Percentiles rank a stretch among this genome's conserved stretches.
These are phyloP conservation scores for Drosophila eugracilis DNA, from an alignment of 1,140 invertebrate genomes.

Conservation along the genomic window DNA sequence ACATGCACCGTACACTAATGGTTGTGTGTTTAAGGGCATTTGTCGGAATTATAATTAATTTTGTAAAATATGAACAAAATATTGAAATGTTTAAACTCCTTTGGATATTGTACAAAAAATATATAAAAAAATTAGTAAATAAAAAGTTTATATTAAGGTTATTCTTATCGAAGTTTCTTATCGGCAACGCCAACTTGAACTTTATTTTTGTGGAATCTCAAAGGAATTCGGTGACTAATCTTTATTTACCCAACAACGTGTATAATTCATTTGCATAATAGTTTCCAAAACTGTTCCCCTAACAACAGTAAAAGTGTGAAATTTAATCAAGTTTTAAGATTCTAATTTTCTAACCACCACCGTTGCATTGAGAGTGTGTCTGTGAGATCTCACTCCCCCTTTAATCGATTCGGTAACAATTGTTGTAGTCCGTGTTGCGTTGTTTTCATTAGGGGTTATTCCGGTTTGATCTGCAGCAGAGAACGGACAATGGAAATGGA, in stretches of 20 bases:
- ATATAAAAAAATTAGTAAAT: too few relatives aligned
- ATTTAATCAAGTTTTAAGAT: not conserved
- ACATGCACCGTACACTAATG: slow-evolving; percentile 7
- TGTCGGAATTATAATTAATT: too few relatives aligned
- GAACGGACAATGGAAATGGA: slow-evolving; percentile 32
- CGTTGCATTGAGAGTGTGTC: slow-evolving; percentile 2
- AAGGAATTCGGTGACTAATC: not conserved
- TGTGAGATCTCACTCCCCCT: slow-evolving; percentile 49
- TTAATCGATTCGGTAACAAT: slow-evolving; percentile 77
- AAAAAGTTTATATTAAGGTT: too few relatives aligned
- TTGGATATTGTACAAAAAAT: too few relatives aligned
- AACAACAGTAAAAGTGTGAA: not conserved
- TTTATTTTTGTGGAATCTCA: not conserved
- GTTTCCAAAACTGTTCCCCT: not conserved
- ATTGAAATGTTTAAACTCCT: too few relatives aligned
- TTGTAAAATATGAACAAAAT: too few relatives aligned
- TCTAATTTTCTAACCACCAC: slow-evolving; percentile 4
- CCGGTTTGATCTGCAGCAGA: slow-evolving; percentile 68
- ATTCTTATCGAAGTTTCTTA: too few relatives aligned
- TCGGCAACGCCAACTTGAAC: too few relatives aligned
- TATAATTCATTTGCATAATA: not conserved
- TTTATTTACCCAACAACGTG: not conserved
- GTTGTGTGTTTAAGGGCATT: not conserved
- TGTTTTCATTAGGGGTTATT: slow-evolving; percentile 82
- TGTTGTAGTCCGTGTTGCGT: slow-evolving; percentile 50